These are phyloP conservation scores for Myopa testacea DNA, from an alignment of 2,888 invertebrate genomes.

Conservation along the genomic window DNA sequence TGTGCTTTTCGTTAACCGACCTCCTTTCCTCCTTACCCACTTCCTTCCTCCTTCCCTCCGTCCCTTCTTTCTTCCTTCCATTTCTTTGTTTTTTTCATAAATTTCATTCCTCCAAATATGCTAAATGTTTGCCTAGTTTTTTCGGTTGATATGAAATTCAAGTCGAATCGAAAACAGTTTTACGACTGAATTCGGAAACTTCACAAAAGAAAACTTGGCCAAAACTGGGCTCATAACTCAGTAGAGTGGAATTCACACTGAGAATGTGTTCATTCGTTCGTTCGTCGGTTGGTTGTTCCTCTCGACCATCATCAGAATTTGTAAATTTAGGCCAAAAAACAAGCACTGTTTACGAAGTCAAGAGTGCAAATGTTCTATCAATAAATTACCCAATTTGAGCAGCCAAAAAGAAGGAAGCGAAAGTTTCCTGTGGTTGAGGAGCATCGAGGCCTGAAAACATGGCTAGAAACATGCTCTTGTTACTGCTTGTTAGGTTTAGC, in stretches of 20 bases:
- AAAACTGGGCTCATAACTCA: background rate
- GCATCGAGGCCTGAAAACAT: no score
- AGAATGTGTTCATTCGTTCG: background rate
- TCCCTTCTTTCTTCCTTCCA: background rate
- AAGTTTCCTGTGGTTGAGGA: background rate
- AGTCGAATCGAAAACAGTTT: background rate
- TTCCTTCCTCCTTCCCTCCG: background rate
- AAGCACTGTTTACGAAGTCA: constrained; percentile 21
- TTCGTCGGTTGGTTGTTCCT: background rate
- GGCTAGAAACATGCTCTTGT: background rate
- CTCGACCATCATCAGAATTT: constrained; percentile 1
- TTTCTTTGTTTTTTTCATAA: background rate
- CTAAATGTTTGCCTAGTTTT: constrained; percentile 22
- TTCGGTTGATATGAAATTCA: background rate
- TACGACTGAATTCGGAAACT: background rate
- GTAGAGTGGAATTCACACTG: background rate
- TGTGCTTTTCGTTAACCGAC: background rate
- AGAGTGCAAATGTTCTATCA: constrained; percentile 36
- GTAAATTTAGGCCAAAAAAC: constrained; percentile 29
- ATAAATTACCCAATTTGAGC: constrained; percentile 32
- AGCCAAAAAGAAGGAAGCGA: background rate
- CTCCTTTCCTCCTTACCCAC: background rate
- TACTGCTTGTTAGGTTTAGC: background rate
- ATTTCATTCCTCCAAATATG: constrained; percentile 4
- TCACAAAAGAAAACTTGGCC: constrained; percentile 9